phyloP scores from a whole-genome alignment of 2,113 vertebrate species.

The Tiliqua scincoides region DNA sequence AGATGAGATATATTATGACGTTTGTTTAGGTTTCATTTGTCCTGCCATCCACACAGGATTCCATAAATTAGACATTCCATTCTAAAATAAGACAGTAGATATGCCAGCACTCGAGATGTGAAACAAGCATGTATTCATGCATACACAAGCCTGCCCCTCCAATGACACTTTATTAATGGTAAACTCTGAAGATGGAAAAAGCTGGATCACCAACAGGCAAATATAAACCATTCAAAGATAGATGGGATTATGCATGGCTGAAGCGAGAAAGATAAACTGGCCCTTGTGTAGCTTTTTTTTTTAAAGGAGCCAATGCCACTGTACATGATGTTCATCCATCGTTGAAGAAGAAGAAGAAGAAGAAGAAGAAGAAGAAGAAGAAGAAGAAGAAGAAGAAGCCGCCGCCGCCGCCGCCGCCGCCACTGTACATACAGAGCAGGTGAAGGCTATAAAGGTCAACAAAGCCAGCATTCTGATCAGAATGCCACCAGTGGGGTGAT shows the following conservation, averaged over 20 bases:
- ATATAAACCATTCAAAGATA: neutral
- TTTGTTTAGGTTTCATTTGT: neutral
- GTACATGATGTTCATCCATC: too few relatives aligned
- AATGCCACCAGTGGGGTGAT: neutral
- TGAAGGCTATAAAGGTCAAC: neutral
- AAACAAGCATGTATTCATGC: neutral
- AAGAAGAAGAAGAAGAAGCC: too few relatives aligned
- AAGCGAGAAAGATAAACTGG: neutral
- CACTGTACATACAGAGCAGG: neutral
- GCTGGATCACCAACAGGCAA: neutral
- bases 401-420: too few relatives aligned
- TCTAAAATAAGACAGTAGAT: neutral
- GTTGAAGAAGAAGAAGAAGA: too few relatives aligned
- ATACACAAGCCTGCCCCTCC: neutral
- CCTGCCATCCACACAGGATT: neutral
- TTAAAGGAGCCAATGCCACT: neutral
- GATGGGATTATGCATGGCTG: neutral
- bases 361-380: too few relatives aligned
- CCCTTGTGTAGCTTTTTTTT: neutral
- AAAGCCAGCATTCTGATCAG: neutral
- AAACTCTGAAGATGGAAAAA: slow-evolving; percentile 8
- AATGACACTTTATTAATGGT: neutral
- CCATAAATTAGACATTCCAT: neutral
- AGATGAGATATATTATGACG: neutral
- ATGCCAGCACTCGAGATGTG: neutral